Evolutionary conservation across 2,888 invertebrate species (phyloP), one percentile per base, ranked within the genome.

Genomic region (Stenotaenia linearis): DNA sequence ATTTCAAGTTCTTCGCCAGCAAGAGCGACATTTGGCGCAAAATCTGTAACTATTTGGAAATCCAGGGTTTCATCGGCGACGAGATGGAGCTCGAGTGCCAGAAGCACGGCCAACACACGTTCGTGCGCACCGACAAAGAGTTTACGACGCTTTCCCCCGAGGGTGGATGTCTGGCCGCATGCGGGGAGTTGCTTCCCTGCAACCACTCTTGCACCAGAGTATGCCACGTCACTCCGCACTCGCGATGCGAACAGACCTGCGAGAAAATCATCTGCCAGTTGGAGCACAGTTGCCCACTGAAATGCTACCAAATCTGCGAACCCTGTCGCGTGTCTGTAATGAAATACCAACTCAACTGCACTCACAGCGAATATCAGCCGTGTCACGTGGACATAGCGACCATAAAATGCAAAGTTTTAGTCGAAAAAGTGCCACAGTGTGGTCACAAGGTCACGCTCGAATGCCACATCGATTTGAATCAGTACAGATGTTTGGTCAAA

Each of bases 1-100:
- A 94, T 81, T 84, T 86, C 81, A 82, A 83, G 9, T 83, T 83
- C 56, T 82, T 87, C 18, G 69, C 78, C 3, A 35, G 35, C 18
- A 78, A 78, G 35, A 69, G 78, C 74, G 74, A 78, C 4, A 69
- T 74, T 15, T 78, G 78, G 78, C 15, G 78, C 2, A 30, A 32
- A n/a, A 28, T 78, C 9, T 61, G 61, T 15, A 28, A 25, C 15
- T 25, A 15, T 23, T 23, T 78, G 21, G 78, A 78, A 21, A 15
- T 23, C 5, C 21, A 61, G 7, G n/a, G n/a, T 10, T 21, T 15
- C 28, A 78, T 74, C 3, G 74, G 74, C 10, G 30, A 32, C 18
- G 40, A 74, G 1, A 15, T 78, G 23, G 10, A 7, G 7, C 35
- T 78, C 1, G 12, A 7, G 15, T 78, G 78, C 25, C 69, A 78